Evolutionary conservation across 2,888 invertebrate species (phyloP).

Genomic region (Elysia crispata): DNA sequence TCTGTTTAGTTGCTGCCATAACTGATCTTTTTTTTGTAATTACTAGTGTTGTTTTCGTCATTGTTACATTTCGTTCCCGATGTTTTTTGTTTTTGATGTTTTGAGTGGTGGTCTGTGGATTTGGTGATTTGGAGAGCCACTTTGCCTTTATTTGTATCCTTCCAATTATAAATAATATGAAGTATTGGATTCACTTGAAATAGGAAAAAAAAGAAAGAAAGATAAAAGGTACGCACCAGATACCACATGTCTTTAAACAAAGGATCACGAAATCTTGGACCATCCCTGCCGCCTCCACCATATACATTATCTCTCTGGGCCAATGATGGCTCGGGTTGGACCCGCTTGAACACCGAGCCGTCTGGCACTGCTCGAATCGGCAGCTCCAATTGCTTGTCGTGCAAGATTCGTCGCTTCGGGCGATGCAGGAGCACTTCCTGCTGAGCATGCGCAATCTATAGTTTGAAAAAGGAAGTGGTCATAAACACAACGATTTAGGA

Average conservation of each 20-base stretch:
- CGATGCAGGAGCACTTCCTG: constrained; percentile 67
- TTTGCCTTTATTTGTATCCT: too few species aligned
- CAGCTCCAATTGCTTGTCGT: constrained; percentile 71
- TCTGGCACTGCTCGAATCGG: constrained; percentile 62
- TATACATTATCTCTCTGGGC: constrained; percentile 40
- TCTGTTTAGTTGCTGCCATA: too few species aligned
- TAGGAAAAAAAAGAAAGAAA: too few species aligned
- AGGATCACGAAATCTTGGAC: constrained; percentile 12
- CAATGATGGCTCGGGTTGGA: constrained; percentile 31
- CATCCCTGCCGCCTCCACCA: not conserved
- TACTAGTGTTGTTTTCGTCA: too few species aligned
- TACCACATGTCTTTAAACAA: constrained; percentile 47
- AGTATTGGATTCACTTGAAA: too few species aligned
- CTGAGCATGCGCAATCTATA: constrained; percentile 68
- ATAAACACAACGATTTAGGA: too few species aligned
- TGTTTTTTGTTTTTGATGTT: too few species aligned
- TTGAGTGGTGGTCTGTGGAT: too few species aligned
- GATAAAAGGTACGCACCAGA: constrained; percentile 41
- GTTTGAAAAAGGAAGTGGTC: constrained; percentile 10
- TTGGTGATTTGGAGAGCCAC: too few species aligned
- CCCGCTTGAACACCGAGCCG: constrained; percentile 63
- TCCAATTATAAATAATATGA: too few species aligned
- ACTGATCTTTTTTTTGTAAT: too few species aligned
- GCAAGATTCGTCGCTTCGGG: constrained; percentile 63
- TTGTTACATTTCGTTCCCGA: too few species aligned